phyloP scores from a whole-genome alignment of 2,888 invertebrate genomes.

The Anaspis maculata region DNA sequence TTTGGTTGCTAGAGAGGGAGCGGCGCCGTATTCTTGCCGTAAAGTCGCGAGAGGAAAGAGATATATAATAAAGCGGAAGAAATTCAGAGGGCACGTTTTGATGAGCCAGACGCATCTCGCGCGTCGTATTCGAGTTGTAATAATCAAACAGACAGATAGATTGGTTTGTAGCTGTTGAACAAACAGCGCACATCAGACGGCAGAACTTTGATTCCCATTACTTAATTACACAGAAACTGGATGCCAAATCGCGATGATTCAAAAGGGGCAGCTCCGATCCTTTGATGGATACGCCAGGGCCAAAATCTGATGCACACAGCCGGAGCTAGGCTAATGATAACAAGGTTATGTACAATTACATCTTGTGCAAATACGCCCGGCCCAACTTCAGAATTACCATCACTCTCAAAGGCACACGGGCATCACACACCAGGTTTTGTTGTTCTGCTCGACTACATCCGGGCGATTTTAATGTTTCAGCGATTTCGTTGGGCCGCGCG shows the following conservation, averaged over 20 bases:
- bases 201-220: constrained; percentile 44
- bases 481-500: too few relatives aligned
- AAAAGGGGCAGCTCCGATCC: constrained; percentile 30
- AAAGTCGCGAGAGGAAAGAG: too few relatives aligned
- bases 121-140: constrained; percentile 5
- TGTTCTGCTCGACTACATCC: too few relatives aligned
- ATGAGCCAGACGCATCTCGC: too few relatives aligned
- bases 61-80: too few relatives aligned
- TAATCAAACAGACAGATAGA: constrained; percentile 15
- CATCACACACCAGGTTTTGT: too few relatives aligned
- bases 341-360: constrained; percentile 44
- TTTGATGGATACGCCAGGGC: constrained; percentile 31
- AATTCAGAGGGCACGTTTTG: too few relatives aligned
- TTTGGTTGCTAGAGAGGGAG: too few relatives aligned
- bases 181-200: constrained; percentile 39
- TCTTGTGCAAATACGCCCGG: constrained; percentile 27
- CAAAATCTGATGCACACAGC: constrained; percentile 37
- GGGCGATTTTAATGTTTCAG: too few relatives aligned
- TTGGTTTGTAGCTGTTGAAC: constrained; percentile 34
- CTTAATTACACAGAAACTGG: constrained; percentile 41
- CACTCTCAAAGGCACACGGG: too few relatives aligned
- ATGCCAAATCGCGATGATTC: constrained; percentile 29
- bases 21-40: too few relatives aligned
- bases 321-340: constrained; percentile 44
- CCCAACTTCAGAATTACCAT: constrained; percentile 7